Evolutionary conservation across 2,888 invertebrate genomes (phyloP).

Genomic region (Poecilus cupreus): DNA sequence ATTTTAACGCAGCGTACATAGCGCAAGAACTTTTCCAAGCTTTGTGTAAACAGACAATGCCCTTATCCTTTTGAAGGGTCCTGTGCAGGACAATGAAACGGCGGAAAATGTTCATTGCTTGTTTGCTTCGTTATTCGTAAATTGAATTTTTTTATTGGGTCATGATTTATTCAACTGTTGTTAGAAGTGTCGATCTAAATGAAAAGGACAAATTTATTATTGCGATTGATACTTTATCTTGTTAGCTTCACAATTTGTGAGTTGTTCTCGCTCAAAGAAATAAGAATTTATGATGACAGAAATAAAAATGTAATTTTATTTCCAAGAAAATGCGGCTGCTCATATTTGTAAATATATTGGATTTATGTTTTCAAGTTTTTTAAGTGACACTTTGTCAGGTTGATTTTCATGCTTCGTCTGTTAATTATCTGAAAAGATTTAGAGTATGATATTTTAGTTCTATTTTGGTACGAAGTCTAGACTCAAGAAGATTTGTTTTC

Average conservation of each 20-base stretch:
- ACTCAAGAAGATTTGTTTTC: too few relatives aligned
- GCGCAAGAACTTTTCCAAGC: neutral
- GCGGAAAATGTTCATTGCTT: slow-evolving; percentile 9
- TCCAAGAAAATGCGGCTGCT: too few relatives aligned
- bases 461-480: too few relatives aligned
- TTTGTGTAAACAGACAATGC: slow-evolving; percentile 20
- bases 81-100: slow-evolving; percentile 3
- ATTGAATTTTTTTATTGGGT: slow-evolving; percentile 34
- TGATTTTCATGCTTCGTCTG: too few relatives aligned
- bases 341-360: too few relatives aligned
- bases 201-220: slow-evolving; percentile 20
- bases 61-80: neutral
- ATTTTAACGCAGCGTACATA: neutral
- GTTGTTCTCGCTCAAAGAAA: too few relatives aligned
- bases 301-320: too few relatives aligned
- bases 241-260: neutral
- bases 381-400: too few relatives aligned
- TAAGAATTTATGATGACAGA: too few relatives aligned
- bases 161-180: slow-evolving; percentile 25
- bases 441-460: too few relatives aligned
- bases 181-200: neutral
- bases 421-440: too few relatives aligned
- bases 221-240: slow-evolving; percentile 7
- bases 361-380: too few relatives aligned
- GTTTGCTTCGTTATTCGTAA: slow-evolving; percentile 34